A percentile compares a stretch with the other conserved stretches of the same genome.
These are phyloP conservation scores for Tachina fera DNA, from an alignment of 2,888 invertebrate genomes.

Conservation along the genomic window DNA sequence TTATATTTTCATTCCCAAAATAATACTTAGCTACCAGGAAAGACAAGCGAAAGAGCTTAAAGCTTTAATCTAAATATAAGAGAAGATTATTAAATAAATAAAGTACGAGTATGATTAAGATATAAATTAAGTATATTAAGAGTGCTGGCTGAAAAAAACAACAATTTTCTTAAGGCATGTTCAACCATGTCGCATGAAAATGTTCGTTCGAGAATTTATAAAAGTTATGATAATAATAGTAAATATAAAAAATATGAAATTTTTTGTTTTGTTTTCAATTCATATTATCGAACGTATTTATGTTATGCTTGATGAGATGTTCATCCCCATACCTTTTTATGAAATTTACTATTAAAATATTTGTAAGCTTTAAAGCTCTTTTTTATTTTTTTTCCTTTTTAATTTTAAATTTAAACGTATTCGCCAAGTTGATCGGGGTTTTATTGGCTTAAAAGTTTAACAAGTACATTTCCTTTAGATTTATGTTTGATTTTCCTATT, in stretches of 20 bases:
- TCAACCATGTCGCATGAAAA: too few species aligned
- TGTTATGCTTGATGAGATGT: too few species aligned
- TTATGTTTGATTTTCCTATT: conserved; percentile 10
- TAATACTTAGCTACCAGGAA: conserved; percentile 1
- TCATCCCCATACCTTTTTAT: not conserved
- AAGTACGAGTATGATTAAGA: conserved; percentile 13
- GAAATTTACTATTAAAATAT: not conserved
- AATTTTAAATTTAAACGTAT: not conserved
- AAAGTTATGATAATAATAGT: too few species aligned
- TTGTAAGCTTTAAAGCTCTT: not conserved
- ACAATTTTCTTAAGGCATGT: too few species aligned
- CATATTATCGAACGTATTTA: too few species aligned
- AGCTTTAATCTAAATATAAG: conserved; percentile 44
- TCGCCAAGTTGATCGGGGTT: not conserved
- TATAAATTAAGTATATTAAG: conserved; percentile 7
- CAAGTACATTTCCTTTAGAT: not conserved
- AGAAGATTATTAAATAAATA: conserved; percentile 30
- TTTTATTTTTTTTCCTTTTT: not conserved
- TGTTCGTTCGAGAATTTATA: too few species aligned
- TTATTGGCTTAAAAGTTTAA: not conserved
- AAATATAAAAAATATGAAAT: too few species aligned
- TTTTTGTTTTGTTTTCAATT: too few species aligned
- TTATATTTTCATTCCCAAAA: not conserved
- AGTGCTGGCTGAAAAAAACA: too few species aligned
- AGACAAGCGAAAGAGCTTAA: conserved; percentile 18